Base-by-base conservation (phyloP, 2,797 vertebrate species). In the Micropoecilia bifurca region DNA sequence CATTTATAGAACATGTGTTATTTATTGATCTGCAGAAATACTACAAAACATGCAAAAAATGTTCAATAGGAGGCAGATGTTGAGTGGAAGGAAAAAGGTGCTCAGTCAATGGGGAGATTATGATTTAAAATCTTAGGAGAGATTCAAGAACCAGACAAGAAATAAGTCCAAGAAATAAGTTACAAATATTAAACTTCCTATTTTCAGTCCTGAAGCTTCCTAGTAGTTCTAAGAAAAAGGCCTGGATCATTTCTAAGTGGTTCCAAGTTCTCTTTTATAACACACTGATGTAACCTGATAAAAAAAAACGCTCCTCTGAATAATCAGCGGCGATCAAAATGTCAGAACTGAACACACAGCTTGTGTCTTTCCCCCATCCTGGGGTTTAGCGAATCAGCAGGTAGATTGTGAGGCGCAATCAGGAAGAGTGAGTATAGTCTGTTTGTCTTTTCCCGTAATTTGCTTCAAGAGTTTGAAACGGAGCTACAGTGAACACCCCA, bases 381-480 rank as follows among this genome's bases (percentile, higher is more conserved):
- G 0, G 0, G 43, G 72, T 6, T 66, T 61, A 53, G 83, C 39
- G 48, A 76, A 75, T 63, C 20, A 13, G 36, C 3, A 6, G 41
- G 18, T 73, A 13, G 20, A 6, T 50, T 74, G 50, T 75, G 76
- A 74, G 71, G 53, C 28, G 12, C 50, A 77, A 50, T 45, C 46
- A 79, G 4, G 63, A 68, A 33, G 18, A 45, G 73, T 77, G 79
- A 72, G 28, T 9, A 46, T 28, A 74, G 79, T 50, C 0, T 81
- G 83, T 83, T 80, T 83, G 46, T 86, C 10, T 77, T 80, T 68
- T 71, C 45, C 28, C 3, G 22, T 74, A 50, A 79, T 83, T 77
- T 73, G 25, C 57, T 74, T 61, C 71, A 73, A 57, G 71, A 85
- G 71, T 77, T 57, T 33, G 53, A 90, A 69, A 78, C 48, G 53